Percentiles rank a stretch among this genome's conserved stretches.
These are phyloP conservation scores for Elaphurus davidianus DNA, from an alignment of 2,113 vertebrate genomes.

Conservation along the genomic window DNA sequence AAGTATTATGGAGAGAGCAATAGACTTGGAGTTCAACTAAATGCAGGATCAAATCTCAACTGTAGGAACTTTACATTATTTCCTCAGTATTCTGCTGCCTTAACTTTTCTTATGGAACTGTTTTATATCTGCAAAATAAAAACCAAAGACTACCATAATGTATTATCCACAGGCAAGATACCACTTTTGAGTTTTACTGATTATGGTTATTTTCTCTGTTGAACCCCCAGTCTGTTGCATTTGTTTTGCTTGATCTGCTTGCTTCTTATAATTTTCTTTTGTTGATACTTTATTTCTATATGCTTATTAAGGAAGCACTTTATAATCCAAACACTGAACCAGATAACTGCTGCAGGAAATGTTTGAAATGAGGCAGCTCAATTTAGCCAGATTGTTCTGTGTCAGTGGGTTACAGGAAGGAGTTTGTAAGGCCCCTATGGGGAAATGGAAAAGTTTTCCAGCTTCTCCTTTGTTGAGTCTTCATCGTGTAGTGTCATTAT, in stretches of 20 bases:
- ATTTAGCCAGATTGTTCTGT: slow-evolving; percentile 44
- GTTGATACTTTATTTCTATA: slow-evolving; percentile 18
- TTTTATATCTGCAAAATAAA: slow-evolving; percentile 26
- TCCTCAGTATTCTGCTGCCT: slow-evolving; percentile 17
- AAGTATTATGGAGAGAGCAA: not conserved
- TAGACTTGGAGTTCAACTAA: slow-evolving; percentile 28
- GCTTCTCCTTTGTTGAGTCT: slow-evolving; percentile 43
- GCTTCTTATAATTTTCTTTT: slow-evolving; percentile 41
- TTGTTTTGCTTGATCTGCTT: slow-evolving; percentile 34
- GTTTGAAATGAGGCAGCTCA: slow-evolving; percentile 39
- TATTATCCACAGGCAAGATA: not conserved
- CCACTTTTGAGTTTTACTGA: slow-evolving; percentile 12
- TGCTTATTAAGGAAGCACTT: slow-evolving; percentile 38
- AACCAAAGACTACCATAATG: not conserved
- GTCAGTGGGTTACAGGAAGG: slow-evolving; percentile 52
- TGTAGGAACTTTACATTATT: slow-evolving; percentile 24
- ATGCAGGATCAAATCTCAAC: not conserved
- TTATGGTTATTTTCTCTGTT: slow-evolving; percentile 25
- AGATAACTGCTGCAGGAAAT: slow-evolving; percentile 46
- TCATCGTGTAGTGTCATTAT: slow-evolving; percentile 21
- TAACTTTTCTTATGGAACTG: slow-evolving; percentile 29
- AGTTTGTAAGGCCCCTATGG: not conserved
- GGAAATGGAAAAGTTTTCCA: slow-evolving; percentile 45
- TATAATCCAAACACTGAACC: slow-evolving; percentile 49
- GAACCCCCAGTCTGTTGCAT: not conserved